These are phyloP conservation scores for Sebastes itinus DNA, from an alignment of 2,797 vertebrate species.

Conservation along the genomic window DNA sequence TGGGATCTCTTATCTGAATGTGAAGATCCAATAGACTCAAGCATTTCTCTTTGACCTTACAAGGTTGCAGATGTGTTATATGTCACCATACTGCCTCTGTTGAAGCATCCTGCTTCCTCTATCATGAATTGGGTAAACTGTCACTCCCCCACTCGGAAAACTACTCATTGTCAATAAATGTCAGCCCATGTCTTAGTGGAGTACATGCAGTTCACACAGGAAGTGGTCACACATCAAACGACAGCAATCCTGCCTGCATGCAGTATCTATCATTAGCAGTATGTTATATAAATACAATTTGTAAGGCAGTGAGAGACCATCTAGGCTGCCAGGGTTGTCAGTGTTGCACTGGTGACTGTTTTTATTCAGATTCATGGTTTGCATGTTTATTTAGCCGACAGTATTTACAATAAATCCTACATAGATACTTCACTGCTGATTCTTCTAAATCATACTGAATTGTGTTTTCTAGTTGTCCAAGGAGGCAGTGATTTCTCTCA, in stretches of 20 bases:
- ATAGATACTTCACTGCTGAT: neutral
- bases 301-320: neutral
- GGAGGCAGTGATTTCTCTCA: neutral
- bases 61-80: neutral
- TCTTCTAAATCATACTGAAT: neutral
- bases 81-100: neutral
- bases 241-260: neutral
- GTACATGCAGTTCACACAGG: slow-evolving; percentile 11
- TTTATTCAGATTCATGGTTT: neutral
- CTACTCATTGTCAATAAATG: neutral
- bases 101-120: slow-evolving; percentile 14
- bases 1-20: neutral
- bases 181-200: neutral
- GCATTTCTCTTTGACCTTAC: neutral
- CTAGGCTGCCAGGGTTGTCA: neutral
- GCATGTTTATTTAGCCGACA: neutral
- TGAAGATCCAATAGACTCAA: neutral
- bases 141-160: neutral
- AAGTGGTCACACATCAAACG: slow-evolving; percentile 7
- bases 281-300: slow-evolving; percentile 5
- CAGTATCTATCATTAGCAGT: no score
- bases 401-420: neutral
- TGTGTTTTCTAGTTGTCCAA: neutral
- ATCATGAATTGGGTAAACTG: neutral
- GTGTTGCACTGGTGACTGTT: slow-evolving; percentile 35